phyloP scores from a whole-genome alignment of 2,888 invertebrate species.

The Diloba caeruleocephala region DNA sequence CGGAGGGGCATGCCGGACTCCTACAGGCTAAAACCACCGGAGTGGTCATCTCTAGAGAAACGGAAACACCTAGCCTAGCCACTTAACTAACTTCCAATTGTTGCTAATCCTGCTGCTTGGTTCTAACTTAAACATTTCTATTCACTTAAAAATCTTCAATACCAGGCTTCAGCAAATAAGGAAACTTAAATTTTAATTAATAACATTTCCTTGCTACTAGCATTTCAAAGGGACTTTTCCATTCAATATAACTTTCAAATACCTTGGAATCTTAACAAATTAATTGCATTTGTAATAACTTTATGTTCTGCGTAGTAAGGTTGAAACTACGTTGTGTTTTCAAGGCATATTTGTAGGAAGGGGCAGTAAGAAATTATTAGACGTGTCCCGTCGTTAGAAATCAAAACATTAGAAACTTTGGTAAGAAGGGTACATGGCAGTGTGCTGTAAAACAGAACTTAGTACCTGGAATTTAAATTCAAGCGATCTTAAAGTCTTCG shows the following conservation, averaged over 20 bases:
- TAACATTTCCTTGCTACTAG: conserved; percentile 64
- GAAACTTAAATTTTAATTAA: conserved; percentile 67
- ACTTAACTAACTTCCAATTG: no score
- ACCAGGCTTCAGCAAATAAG: conserved; percentile 35
- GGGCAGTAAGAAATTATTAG: conserved; percentile 75
- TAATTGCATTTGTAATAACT: conserved; percentile 10
- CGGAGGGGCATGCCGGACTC: no score
- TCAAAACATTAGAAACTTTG: conserved; percentile 79
- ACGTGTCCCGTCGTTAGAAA: conserved; percentile 83
- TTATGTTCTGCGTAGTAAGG: conserved; percentile 41
- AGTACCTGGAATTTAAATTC: conserved; percentile 52
- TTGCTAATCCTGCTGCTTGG: no score
- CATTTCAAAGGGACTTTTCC: conserved; percentile 66
- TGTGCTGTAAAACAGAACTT: conserved; percentile 38
- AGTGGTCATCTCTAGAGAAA: no score
- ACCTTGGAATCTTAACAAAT: conserved; percentile 55
- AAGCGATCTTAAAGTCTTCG: background rate
- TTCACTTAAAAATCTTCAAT: conserved; percentile 3
- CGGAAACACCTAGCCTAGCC: no score
- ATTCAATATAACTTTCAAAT: conserved; percentile 71
- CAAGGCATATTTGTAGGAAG: conserved; percentile 30
- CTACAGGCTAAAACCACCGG: no score
- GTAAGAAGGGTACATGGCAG: conserved; percentile 52
- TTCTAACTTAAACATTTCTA: no score
- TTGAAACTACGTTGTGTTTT: conserved; percentile 24